phyloP scores from a whole-genome alignment of 2,113 vertebrate genomes.

The Pandion haliaetus region DNA sequence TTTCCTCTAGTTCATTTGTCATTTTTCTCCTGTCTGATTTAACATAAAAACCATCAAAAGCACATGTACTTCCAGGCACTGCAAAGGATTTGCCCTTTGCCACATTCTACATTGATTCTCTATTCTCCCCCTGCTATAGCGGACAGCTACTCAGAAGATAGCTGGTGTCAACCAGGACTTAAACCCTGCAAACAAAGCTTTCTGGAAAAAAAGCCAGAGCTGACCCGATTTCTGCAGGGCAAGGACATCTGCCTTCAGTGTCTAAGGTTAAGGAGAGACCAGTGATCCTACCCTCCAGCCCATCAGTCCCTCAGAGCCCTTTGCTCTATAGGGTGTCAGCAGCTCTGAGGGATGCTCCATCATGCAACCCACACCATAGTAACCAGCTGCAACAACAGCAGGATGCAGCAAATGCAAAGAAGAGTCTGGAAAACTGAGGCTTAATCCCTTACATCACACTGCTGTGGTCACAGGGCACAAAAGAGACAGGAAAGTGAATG shows the following conservation, averaged over 20 bases:
- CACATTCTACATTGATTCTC: too few relatives aligned
- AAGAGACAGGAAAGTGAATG: neutral
- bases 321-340: neutral
- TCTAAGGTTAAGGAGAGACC: neutral
- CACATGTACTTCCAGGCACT: rapidly evolving
- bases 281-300: neutral
- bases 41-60: neutral
- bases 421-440: neutral
- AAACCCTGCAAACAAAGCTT: neutral
- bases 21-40: neutral
- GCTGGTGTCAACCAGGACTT: neutral
- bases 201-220: neutral
- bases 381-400: neutral
- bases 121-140: neutral
- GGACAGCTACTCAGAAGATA: neutral
- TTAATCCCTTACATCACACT: neutral
- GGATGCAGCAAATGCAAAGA: neutral
- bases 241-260: neutral
- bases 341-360: neutral
- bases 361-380: rapidly evolving
- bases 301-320: neutral
- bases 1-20: neutral
- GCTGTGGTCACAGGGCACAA: neutral
- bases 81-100: neutral
- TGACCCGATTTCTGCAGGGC: neutral